Evolutionary conservation across 1,140 invertebrate species (phyloP), one percentile per base, ranked within the genome.

Genomic region (Drosophila pectinifera): DNA sequence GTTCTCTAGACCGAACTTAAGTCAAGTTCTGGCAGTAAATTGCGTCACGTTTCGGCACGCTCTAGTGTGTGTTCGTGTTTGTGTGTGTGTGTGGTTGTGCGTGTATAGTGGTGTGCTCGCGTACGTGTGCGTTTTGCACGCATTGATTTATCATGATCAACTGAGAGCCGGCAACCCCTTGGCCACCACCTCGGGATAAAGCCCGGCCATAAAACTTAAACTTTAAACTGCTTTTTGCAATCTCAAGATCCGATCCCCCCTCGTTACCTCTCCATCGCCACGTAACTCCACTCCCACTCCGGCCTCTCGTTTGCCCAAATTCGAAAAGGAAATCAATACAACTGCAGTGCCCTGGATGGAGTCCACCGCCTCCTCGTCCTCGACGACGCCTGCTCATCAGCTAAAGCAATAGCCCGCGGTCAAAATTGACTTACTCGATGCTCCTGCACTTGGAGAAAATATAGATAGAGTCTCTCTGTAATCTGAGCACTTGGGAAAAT

Each of bases 61-160:
- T 84, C 73, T 72, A 48, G 53, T 73, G 38, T 61, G 45, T 54
- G 45, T 67, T 24, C n/a, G 31, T 55, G 26, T 49, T 31, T 81
- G 64, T 67, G 34, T 24, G 24, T 48, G 34, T 63, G 49, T 83
- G 58, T 68, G 28, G 11, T 20, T 42, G 56, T 49, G 57, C 24
- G 34, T 53, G 31, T 68, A 53, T 77, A 55, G 64, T 68, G 28
- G 54, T 62, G 36, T 53, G n/a, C 64, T 48, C 61, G 38, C 80
- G 84, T 89, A 89, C 84, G 84, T 89, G 84, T 89, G 84, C 80
- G 84, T 90, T 89, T 88, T 89, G 76, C 80, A 89, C 84, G 84
- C 84, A 89, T 89, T 89, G 84, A 89, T 89, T 89, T 89, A 89
- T 89, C 84, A 89, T 89, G 84, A 89, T 89, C 84, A 89, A 86